Evolutionary conservation across 2,888 invertebrate species (phyloP), one percentile per base, ranked within the genome.

Genomic region (Smittia sp.): DNA sequence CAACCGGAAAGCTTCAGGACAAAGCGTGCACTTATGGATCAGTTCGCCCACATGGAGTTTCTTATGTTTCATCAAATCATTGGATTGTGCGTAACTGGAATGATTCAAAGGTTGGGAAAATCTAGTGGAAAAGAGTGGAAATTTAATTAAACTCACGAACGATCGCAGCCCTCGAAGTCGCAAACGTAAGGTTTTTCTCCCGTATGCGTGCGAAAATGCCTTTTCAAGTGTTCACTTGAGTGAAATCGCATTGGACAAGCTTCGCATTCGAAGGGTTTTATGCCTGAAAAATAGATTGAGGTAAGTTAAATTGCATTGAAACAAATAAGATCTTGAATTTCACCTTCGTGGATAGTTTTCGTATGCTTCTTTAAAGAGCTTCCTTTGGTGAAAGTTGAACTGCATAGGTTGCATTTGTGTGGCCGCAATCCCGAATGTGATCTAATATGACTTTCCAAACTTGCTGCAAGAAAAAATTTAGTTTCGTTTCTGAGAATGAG

Each of bases 151-250:
- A n/a, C n/a, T n/a, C n/a, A n/a, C n/a, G 63, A 52, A n/a, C n/a
- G n/a, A n/a, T 62, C 65, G 18, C 73, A 73, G 3, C 58, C 58
- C 22, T 58, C 58, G 1, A 38, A 6, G 9, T 65, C 32, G 15
- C 73, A 73, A 1, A 15, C 20, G 52, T 73, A 73, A 1, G 73
- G 73, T 20, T 73, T 73, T n/a, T 73, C 73, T 24, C 65, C 65
- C 1, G 27, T 25, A 27, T 73, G 73, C 0, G 46, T 46, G 1
- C 73, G 25, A 27, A 65, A 65, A 52, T 73, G 73, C 20, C 73
- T 6, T n/a, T 73, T 73, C 1, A 73, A 38, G 65, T 73, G 73
- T 15, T 65, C 65, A n/a, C 3, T 15, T 1, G 62, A 62, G 20
- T 62, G 11, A 15, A 62, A 62, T 25, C 18, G 22, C 54, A 46